Evolutionary conservation across 2,888 invertebrate species (phyloP).

Genomic region (Cephus sareptanus): DNA sequence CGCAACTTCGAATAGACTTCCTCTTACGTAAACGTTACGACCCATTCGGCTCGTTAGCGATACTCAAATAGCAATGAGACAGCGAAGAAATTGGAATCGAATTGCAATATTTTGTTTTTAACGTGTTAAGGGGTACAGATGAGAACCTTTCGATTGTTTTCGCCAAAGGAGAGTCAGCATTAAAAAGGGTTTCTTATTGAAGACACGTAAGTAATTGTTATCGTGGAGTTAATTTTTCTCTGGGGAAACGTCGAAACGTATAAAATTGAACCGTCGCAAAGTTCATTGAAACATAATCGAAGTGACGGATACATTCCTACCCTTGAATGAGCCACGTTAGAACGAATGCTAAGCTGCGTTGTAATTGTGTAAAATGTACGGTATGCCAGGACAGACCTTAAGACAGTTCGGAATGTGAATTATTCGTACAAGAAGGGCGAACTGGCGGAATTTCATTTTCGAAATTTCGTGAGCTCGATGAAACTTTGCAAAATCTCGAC

Average conservation of each 20-base stretch:
- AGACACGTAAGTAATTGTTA: not conserved
- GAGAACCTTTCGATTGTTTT: not conserved
- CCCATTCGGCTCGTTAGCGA: not conserved
- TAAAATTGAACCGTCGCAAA: not conserved
- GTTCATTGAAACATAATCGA: not conserved
- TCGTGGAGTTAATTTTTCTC: not conserved
- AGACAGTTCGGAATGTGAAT: slow-evolving; percentile 33
- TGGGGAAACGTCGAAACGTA: not conserved
- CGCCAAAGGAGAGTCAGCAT: not conserved
- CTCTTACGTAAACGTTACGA: not conserved
- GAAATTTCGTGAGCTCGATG: slow-evolving; percentile 24
- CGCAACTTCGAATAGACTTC: not conserved
- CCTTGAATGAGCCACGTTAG: not conserved
- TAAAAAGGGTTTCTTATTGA: not conserved
- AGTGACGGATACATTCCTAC: not conserved
- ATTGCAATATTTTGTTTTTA: not conserved
- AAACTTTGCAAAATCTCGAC: slow-evolving; percentile 12
- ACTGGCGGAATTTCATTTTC: slow-evolving; percentile 28
- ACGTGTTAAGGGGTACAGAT: not conserved
- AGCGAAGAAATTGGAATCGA: not conserved
- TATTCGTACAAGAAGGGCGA: slow-evolving; percentile 30
- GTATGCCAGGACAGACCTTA: not conserved
- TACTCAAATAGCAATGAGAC: not conserved
- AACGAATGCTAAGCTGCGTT: not conserved
- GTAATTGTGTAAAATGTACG: not conserved